These are phyloP conservation scores for Atractosteus spatula DNA, from an alignment of 2,113 vertebrate species.

Conservation along the genomic window DNA sequence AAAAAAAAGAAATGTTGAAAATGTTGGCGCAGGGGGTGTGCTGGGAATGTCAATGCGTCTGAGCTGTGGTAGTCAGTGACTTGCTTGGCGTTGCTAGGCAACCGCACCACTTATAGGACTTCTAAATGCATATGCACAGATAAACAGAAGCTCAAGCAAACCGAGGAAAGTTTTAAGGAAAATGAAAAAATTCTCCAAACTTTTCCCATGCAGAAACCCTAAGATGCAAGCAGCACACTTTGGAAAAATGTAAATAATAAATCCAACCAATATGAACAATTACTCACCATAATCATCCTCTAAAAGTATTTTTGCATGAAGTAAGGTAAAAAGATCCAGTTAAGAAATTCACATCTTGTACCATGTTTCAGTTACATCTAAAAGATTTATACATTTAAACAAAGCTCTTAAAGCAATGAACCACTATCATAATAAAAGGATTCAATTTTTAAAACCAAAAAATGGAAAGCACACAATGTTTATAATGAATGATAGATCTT, in stretches of 20 bases:
- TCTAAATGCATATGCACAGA: slow-evolving; percentile 8
- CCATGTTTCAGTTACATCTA: not conserved
- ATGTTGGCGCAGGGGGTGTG: not conserved
- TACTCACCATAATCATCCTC: slow-evolving; percentile 64
- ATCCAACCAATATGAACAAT: not conserved
- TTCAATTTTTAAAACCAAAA: no score
- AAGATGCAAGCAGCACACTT: no score
- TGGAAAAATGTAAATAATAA: no score
- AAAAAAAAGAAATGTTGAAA: slow-evolving; percentile 1
- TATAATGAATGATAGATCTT: no score
- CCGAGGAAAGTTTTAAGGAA: not conserved
- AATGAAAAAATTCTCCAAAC: not conserved
- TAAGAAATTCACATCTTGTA: slow-evolving; percentile 12
- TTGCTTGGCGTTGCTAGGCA: slow-evolving; percentile 24
- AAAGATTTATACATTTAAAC: not conserved
- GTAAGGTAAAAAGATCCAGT: slow-evolving; percentile 37
- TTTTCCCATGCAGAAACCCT: no score
- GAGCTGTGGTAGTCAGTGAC: not conserved
- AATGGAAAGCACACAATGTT: no score
- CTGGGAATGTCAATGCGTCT: slow-evolving; percentile 17
- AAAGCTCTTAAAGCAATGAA: no score
- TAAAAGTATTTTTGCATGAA: slow-evolving; percentile 42
- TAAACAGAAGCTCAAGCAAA: not conserved
- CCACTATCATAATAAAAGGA: no score
- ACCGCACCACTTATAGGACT: slow-evolving; percentile 9